Evolutionary conservation across 1,140 invertebrate genomes (phyloP).

Genomic region (Euwallacea similis): DNA sequence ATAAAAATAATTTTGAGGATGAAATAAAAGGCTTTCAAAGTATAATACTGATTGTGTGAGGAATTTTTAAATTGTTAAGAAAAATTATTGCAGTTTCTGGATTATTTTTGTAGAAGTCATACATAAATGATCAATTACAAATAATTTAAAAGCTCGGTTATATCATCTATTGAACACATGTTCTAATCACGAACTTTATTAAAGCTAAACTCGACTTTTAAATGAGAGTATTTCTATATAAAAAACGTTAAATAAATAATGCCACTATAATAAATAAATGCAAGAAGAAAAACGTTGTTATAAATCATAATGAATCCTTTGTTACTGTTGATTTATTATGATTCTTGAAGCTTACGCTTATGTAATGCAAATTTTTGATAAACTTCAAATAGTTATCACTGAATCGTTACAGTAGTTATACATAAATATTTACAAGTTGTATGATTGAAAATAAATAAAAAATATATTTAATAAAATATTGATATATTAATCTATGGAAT

Average conservation of each 20-base stretch:
- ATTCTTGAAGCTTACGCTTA: not conserved
- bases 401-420: conserved; percentile 3
- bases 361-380: too few relatives aligned
- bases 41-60: too few relatives aligned
- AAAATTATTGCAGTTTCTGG: too few relatives aligned
- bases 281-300: conserved; percentile 4
- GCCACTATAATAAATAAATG: not conserved
- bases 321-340: not conserved
- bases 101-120: not conserved
- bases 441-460: conserved; percentile 24
- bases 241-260: not conserved
- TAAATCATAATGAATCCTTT: not conserved
- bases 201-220: too few relatives aligned
- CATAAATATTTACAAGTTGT: conserved; percentile 30
- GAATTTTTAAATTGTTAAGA: too few relatives aligned
- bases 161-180: not conserved
- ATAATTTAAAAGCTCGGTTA: not conserved
- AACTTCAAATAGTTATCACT: not conserved
- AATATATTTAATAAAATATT: conserved; percentile 17
- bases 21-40: too few relatives aligned
- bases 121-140: not conserved
- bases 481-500: not conserved
- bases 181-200: not conserved
- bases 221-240: not conserved
- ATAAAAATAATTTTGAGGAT: too few relatives aligned